A percentile compares a stretch with the other conserved stretches of the same genome.
Evolutionary conservation across 2,113 vertebrate genomes (phyloP).

Genomic region (Sprattus sprattus): DNA sequence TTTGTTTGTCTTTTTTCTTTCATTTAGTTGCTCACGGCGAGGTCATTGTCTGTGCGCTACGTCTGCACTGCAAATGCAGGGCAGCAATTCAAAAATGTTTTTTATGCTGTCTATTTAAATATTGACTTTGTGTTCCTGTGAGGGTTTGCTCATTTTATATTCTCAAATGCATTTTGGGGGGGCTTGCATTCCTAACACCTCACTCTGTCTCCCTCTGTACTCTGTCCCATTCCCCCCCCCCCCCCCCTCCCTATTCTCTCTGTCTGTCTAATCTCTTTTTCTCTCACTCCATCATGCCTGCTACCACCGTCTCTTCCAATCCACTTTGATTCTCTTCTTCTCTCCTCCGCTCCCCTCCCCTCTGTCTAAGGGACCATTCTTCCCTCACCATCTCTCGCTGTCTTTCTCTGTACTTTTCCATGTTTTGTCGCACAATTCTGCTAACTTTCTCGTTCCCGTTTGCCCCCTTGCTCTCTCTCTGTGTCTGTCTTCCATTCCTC

Average conservation of each 20-base stretch:
- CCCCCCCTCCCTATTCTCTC: not conserved
- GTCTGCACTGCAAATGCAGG: not conserved
- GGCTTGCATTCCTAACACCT: not conserved
- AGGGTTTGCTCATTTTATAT: not conserved
- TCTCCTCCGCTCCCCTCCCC: not conserved
- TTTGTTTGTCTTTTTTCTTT: not conserved
- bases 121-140: constrained; percentile 4
- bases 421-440: not conserved
- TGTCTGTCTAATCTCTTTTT: not conserved
- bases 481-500: constrained; percentile 39
- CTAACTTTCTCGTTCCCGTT: not conserved
- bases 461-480: constrained; percentile 38
- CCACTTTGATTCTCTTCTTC: not conserved
- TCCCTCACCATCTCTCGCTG: not conserved
- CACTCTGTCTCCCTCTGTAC: not conserved
- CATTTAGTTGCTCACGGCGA: not conserved
- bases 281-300: not conserved
- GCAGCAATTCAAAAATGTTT: not conserved
- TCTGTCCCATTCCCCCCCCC: not conserved
- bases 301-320: not conserved
- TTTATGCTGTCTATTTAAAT: constrained; percentile 22
- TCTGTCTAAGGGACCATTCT: not conserved
- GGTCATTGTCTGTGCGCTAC: constrained; percentile 17
- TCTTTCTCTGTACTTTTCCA: not conserved
- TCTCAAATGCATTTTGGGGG: not conserved